phyloP scores from a whole-genome alignment of 1,140 invertebrate genomes.

The Apis florea region DNA sequence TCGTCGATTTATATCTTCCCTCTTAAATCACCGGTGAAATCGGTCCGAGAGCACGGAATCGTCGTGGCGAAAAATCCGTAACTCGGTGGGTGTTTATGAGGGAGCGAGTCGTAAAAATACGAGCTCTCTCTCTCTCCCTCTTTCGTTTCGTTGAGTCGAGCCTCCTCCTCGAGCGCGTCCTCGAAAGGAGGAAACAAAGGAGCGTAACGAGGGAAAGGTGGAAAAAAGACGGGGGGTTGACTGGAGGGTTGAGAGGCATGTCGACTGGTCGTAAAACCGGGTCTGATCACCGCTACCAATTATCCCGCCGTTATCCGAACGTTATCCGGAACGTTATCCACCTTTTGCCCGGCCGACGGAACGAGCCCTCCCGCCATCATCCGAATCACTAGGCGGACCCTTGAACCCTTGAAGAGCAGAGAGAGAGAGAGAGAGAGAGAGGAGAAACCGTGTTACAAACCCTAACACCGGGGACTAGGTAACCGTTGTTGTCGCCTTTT shows the following conservation, averaged over 20 bases:
- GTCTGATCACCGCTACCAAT: slow-evolving; percentile 80
- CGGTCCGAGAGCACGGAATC: slow-evolving; percentile 67
- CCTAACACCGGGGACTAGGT: slow-evolving; percentile 48
- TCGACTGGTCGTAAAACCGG: slow-evolving; percentile 79
- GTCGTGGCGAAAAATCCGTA: slow-evolving; percentile 76
- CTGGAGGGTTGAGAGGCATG: slow-evolving; percentile 67
- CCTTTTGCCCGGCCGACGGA: slow-evolving; percentile 57
- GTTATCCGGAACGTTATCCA: slow-evolving; percentile 78
- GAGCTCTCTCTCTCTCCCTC: slow-evolving; percentile 37
- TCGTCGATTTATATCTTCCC: too few relatives aligned
- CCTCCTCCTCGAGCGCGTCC: slow-evolving; percentile 4
- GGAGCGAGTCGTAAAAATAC: slow-evolving; percentile 75
- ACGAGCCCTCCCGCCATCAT: slow-evolving; percentile 64
- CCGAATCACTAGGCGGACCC: slow-evolving; percentile 67
- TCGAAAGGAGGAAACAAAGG: slow-evolving; percentile 54
- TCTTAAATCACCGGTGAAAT: slow-evolving; percentile 50
- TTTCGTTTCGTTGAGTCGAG: slow-evolving; percentile 34
- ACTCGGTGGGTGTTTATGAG: slow-evolving; percentile 78
- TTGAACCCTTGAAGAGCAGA: slow-evolving; percentile 54
- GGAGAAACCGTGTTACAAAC: slow-evolving; percentile 28
- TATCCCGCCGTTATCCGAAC: slow-evolving; percentile 79
- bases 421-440: slow-evolving; percentile 14
- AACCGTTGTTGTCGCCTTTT: slow-evolving; percentile 77
- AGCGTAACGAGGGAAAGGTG: slow-evolving; percentile 45
- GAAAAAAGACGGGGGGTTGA: slow-evolving; percentile 29